Evolutionary conservation across 2,888 invertebrate species (phyloP), one percentile per base, ranked within the genome.

Genomic region (Aporophyla lueneburgensis): DNA sequence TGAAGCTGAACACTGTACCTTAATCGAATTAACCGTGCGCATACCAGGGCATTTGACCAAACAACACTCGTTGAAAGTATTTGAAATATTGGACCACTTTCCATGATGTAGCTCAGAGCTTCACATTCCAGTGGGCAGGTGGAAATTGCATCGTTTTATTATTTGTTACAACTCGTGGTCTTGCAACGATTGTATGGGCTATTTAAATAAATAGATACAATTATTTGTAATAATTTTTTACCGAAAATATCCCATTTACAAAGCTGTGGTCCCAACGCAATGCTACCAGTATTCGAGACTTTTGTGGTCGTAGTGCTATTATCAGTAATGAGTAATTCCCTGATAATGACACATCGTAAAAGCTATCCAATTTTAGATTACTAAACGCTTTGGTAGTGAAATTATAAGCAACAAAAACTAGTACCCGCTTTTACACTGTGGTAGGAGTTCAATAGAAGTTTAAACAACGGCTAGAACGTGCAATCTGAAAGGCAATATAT

Each of bases 31-130:
- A 61, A 21, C 51, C 16, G 43, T 71, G 67, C 69, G 62, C 72
- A 71, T 76, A 74, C 56, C 46, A 63, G 53, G 40, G 70, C 71
- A 75, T 84, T 81, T 81, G 83, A 78, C 78, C 66, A 76, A 81
- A 78, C 74, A 81, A 73, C 80, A 78, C 72, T 86, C 75, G 86
- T 84, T 84, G 82, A 83, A 84, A 86, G 84, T 87, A 89, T 92
- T 93, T 93, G 92, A 94, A 93, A 93, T 94, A 95, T 94, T 90
- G 88, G 88, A 93, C 93, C 93, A 94, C 94, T 94, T 94, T 94
- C 94, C 90, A 87, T 91, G 91, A 90, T 90, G 90, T 92, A 81
- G 92, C 93, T 92, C 81, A 89, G 86, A 91, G 91, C 93, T 87
- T 86, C 85, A 90, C 93, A 93, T 94, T 93, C 92, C 91, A 88